These are phyloP conservation scores for Aporophyla lueneburgensis DNA, from an alignment of 2,888 invertebrate species.

Conservation along the genomic window DNA sequence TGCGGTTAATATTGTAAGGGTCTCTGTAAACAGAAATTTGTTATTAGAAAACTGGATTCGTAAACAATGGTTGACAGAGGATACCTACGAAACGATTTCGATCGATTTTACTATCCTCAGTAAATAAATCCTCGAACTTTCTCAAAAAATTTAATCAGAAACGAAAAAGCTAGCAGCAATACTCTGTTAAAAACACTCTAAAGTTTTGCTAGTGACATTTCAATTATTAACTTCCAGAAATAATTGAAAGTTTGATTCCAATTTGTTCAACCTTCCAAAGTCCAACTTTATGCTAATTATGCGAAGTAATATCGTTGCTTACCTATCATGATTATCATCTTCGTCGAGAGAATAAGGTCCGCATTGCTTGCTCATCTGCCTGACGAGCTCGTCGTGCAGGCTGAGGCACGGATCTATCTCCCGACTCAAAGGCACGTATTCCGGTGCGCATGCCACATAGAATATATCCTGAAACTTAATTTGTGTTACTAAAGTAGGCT, in stretches of 20 bases:
- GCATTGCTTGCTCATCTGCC: slow-evolving; percentile 82
- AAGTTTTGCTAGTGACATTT: slow-evolving; percentile 4
- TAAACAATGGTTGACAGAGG: background rate
- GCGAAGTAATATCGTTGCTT: slow-evolving; percentile 15
- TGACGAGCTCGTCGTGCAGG: slow-evolving; percentile 84
- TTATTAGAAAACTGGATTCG: background rate
- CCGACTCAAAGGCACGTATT: slow-evolving; percentile 85
- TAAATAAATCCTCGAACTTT: background rate
- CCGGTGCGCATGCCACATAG: slow-evolving; percentile 89
- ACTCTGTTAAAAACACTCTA: background rate
- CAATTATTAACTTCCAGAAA: background rate
- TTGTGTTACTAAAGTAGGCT: slow-evolving; percentile 34
- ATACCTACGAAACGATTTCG: background rate
- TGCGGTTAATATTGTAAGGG: slow-evolving; percentile 73
- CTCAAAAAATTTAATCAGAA: slow-evolving; percentile 9
- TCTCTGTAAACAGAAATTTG: slow-evolving; percentile 64
- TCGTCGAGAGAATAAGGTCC: slow-evolving; percentile 85
- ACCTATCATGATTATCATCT: slow-evolving; percentile 83
- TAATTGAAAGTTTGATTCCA: background rate
- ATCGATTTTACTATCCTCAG: background rate
- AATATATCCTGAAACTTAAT: slow-evolving; percentile 83
- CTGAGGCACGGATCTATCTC: slow-evolving; percentile 85
- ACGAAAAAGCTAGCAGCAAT: background rate
- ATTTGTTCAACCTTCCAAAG: too few relatives aligned
- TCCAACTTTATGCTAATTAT: background rate